Evolutionary conservation across 2,888 invertebrate genomes (phyloP).

Genomic region (Omphaloscelis lunosa): DNA sequence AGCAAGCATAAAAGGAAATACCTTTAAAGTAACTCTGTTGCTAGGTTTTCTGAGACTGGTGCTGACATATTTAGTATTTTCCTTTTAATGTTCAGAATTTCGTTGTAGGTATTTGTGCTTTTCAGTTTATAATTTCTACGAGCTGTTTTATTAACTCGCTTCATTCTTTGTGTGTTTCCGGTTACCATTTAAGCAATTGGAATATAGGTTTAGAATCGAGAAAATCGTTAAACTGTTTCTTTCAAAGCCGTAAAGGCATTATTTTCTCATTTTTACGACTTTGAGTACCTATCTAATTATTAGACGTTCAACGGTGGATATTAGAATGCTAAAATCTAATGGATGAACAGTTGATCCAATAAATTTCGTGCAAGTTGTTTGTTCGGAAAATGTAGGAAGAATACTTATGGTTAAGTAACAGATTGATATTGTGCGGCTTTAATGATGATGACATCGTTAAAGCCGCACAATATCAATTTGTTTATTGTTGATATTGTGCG

Average conservation of each 20-base stretch:
- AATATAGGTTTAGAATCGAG: neutral
- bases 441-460: neutral
- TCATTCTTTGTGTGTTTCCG: neutral
- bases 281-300: too few relatives aligned
- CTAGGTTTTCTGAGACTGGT: neutral
- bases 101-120: too few relatives aligned
- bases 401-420: neutral
- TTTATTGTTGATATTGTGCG: too few relatives aligned
- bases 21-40: slow-evolving; percentile 23
- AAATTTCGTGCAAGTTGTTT: neutral
- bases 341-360: neutral
- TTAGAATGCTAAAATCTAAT: neutral
- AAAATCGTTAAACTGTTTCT: neutral
- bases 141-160: neutral
- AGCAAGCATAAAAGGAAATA: slow-evolving; percentile 35
- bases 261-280: neutral
- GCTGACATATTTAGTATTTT: neutral
- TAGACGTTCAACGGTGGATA: neutral
- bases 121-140: neutral
- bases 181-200: neutral
- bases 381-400: neutral
- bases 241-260: too few relatives aligned
- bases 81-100: neutral
- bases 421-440: neutral
- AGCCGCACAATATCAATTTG: too few relatives aligned